These are phyloP conservation scores for Buceros bicornis DNA, from an alignment of 2,797 vertebrate species.

Conservation along the genomic window DNA sequence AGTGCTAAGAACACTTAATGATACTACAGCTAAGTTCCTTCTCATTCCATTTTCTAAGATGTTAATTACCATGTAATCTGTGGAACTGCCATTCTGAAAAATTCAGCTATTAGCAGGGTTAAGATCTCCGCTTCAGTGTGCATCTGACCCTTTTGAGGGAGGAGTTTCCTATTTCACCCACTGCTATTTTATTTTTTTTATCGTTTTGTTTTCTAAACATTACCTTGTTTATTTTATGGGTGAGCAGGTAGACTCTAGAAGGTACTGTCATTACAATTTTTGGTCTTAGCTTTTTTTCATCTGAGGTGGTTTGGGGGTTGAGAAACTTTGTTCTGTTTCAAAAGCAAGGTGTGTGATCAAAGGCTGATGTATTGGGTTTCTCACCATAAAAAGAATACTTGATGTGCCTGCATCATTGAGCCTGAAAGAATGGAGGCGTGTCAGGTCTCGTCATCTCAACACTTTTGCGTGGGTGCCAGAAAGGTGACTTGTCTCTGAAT, in stretches of 20 bases:
- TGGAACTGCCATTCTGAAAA: not conserved
- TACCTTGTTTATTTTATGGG: not conserved
- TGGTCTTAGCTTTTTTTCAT: not conserved
- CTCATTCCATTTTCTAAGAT: not conserved
- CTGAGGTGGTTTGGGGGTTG: not conserved
- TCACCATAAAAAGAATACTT: not conserved
- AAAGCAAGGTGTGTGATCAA: not conserved
- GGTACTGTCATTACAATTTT: not conserved
- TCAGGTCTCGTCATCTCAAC: not conserved
- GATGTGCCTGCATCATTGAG: not conserved
- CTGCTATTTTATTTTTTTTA: not conserved
- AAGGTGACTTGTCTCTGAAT: not conserved
- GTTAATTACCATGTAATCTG: not conserved
- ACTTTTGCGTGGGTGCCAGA: not conserved
- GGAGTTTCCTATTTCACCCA: not conserved
- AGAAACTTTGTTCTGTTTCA: not conserved
- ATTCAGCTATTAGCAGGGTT: not conserved
- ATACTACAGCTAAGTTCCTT: slow-evolving; percentile 19
- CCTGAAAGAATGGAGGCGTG: not conserved
- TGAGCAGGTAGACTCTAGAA: not conserved
- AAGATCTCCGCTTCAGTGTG: not conserved
- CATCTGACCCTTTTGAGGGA: not conserved
- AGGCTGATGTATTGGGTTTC: not conserved
- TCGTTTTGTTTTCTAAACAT: not conserved
- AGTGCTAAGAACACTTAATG: not conserved